Evolutionary conservation across 2,113 vertebrate species (phyloP), one percentile per base, ranked within the genome.

Genomic region (Ochotona curzoniae): DNA sequence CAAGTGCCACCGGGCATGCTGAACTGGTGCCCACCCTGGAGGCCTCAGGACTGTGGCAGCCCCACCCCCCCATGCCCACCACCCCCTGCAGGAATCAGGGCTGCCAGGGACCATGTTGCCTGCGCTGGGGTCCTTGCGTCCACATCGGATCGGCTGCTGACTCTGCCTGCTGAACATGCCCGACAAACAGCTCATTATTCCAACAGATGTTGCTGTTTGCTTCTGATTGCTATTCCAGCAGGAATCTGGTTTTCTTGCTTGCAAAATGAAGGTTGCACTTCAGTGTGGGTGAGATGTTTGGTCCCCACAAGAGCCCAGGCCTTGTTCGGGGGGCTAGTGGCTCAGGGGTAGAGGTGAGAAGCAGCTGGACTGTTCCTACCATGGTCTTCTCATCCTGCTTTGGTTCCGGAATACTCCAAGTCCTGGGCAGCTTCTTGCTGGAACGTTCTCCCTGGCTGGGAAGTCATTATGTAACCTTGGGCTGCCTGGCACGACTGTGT

Each of bases 151-250:
- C 70, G 18, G 44, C 35, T 51, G n/a, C 86, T 64, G 89, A 66
- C 76, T 87, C 82, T 61, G 83, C 75, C 87, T 87, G 47, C n/a
- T 3, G 75, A 89, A 63, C 54, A 17, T 0, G 20, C 57, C 38
- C 3, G 1, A 44, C 76, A 57, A 44, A 38, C 74, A 49, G 83
- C 89, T 83, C 93, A 69, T 94, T 92, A 73, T 75, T 70, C 96
- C 60, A 83, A 69, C 90, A 96, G 81, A 95, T 94, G 91, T 91
- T 96, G 79, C 93, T 79, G 67, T 70, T 66, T 47, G 81, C 63
- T 91, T 90, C 74, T 9, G 75, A 80, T 82, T 94, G 94, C 82
- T 83, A 13, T 83, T 80, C 89, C 23, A 2, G n/a, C 6, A 60
- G 92, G 92, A 47, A 10, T 17, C 67, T 5, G 66, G 35, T 67